Percentiles rank a stretch among this genome's conserved stretches.
phyloP scores from a whole-genome alignment of 2,797 vertebrate genomes.

The Hydrophis major region DNA sequence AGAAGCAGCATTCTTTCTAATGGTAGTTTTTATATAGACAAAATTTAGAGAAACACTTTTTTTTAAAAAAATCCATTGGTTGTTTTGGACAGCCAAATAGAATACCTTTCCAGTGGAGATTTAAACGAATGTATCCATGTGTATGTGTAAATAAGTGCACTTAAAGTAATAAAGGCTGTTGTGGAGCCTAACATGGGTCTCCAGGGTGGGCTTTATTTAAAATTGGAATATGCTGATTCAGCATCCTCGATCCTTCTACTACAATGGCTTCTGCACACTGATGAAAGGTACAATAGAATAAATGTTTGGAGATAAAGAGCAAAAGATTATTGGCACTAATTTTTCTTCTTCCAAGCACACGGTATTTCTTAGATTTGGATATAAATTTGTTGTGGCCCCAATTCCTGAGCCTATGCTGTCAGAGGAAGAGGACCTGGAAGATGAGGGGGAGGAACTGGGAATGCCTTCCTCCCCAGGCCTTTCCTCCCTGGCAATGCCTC shows the following conservation, averaged over 20 bases:
- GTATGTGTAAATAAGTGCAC: conserved; percentile 50
- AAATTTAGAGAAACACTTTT: conserved; percentile 23
- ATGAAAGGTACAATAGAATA: neutral
- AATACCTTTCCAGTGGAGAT: conserved; percentile 34
- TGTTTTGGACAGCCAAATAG: conserved; percentile 31
- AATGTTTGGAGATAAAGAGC: neutral
- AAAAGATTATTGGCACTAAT: neutral
- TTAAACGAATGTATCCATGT: conserved; percentile 55
- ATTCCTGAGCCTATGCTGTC: too few relatives aligned
- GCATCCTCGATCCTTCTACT: neutral
- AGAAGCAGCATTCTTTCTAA: conserved; percentile 21
- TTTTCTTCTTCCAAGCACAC: neutral
- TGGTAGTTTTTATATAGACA: conserved; percentile 35
- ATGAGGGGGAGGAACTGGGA: too few relatives aligned
- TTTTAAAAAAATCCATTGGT: neutral
- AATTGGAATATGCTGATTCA: neutral
- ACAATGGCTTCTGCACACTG: neutral
- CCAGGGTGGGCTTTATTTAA: neutral
- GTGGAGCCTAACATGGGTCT: neutral
- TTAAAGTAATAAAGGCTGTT: conserved; percentile 58
- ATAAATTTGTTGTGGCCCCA: neutral
- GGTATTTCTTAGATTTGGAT: neutral
- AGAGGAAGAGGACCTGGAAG: too few relatives aligned
- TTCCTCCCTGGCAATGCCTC: too few relatives aligned
- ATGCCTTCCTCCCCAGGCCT: too few relatives aligned